Percentiles rank a stretch among this genome's conserved stretches.
Evolutionary conservation across 2,888 invertebrate genomes (phyloP).

Genomic region (Rhagonycha fulva): DNA sequence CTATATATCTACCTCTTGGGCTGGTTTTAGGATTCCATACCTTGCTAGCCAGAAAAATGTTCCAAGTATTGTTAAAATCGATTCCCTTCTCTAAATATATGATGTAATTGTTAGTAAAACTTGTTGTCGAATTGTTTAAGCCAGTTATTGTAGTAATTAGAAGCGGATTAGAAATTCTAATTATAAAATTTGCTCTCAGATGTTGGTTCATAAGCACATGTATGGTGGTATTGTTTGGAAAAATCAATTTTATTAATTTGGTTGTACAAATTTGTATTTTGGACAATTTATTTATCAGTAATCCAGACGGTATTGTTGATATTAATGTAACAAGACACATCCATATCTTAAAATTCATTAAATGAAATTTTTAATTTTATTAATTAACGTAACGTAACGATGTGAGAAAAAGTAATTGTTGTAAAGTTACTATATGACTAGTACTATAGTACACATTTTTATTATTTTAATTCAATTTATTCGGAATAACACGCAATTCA

Average conservation of each 20-base stretch:
- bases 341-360: background rate
- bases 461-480: too few species aligned
- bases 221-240: background rate
- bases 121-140: background rate
- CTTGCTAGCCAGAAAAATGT: background rate
- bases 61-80: background rate
- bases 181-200: background rate
- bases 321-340: background rate
- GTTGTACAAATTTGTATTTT: background rate
- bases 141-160: background rate
- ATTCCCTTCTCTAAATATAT: background rate
- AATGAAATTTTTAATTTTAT: too few species aligned
- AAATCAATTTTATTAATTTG: background rate
- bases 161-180: background rate
- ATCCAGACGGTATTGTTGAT: background rate
- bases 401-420: too few species aligned
- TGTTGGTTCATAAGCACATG: background rate
- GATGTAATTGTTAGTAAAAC: background rate
- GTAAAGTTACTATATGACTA: too few species aligned
- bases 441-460: too few species aligned
- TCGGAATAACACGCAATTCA: too few species aligned
- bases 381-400: too few species aligned
- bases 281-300: background rate
- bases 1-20: background rate
- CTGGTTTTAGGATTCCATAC: background rate